A percentile compares a stretch with the other conserved stretches of the same genome.
Evolutionary conservation across 2,888 invertebrate genomes (phyloP).

Genomic region (Eilema caniola): DNA sequence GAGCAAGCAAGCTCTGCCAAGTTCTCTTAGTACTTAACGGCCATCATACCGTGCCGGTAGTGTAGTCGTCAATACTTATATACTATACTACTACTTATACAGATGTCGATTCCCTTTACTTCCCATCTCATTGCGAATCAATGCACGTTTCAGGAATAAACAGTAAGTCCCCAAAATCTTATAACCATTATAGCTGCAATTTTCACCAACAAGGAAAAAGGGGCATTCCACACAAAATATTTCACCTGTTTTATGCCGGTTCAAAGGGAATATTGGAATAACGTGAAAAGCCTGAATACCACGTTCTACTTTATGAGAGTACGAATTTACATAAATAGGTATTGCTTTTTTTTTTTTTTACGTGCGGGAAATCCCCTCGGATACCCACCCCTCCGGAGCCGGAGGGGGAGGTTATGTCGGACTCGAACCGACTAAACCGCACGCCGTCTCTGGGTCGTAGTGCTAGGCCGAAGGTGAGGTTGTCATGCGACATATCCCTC

Average conservation of each 20-base stretch:
- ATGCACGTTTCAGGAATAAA: slow-evolving; percentile 30
- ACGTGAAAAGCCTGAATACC: slow-evolving; percentile 10
- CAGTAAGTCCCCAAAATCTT: slow-evolving; percentile 5
- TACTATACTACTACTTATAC: too few relatives aligned
- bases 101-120: slow-evolving; percentile 26
- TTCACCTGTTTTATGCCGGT: not conserved
- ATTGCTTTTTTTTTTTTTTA: too few relatives aligned
- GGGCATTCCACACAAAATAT: not conserved
- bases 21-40: too few relatives aligned
- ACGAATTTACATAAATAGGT: slow-evolving; percentile 13
- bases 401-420: too few relatives aligned
- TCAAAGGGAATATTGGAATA: slow-evolving; percentile 15
- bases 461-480: too few relatives aligned
- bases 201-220: slow-evolving; percentile 12
- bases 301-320: not conserved
- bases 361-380: too few relatives aligned
- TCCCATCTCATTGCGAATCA: slow-evolving; percentile 15
- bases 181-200: slow-evolving; percentile 1
- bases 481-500: too few relatives aligned
- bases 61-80: slow-evolving; percentile 38
- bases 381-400: too few relatives aligned
- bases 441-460: too few relatives aligned
- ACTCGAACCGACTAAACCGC: too few relatives aligned
- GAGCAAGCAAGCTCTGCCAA: too few relatives aligned
- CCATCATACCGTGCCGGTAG: too few relatives aligned